These are phyloP conservation scores for Biston stratarius DNA, from an alignment of 2,888 invertebrate genomes.

Conservation along the genomic window DNA sequence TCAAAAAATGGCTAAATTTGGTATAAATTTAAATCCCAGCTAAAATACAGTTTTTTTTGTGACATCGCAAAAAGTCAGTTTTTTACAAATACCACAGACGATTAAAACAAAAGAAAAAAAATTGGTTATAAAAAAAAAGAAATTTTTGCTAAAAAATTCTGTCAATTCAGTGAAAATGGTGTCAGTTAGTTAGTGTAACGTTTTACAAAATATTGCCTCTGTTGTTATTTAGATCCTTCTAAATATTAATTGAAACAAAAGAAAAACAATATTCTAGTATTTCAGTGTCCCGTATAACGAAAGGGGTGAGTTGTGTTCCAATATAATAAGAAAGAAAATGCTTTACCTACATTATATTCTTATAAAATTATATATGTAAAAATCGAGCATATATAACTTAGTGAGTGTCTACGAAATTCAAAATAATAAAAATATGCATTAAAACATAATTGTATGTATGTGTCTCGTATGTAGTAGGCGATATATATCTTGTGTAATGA, in stretches of 20 bases:
- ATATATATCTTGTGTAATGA: conserved; percentile 61
- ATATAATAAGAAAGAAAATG: conserved; percentile 79
- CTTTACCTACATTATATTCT: conserved; percentile 86
- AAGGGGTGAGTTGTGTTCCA: conserved; percentile 81
- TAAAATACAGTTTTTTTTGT: too few species aligned
- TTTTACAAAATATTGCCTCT: conserved; percentile 65
- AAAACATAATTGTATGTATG: conserved; percentile 66
- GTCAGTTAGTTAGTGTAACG: conserved; percentile 77
- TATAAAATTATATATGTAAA: conserved; percentile 85
- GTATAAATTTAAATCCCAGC: too few species aligned
- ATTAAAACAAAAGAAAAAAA: conserved; percentile 57
- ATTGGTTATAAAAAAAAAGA: conserved; percentile 55
- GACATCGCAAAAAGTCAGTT: not conserved
- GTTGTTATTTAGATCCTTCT: conserved; percentile 72
- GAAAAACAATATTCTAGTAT: conserved; percentile 71
- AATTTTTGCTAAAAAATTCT: conserved; percentile 66
- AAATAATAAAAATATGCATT: conserved; percentile 64
- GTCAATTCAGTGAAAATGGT: conserved; percentile 83
- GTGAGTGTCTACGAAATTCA: conserved; percentile 83
- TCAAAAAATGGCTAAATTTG: too few species aligned
- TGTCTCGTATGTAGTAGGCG: conserved; percentile 79
- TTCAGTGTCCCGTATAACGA: conserved; percentile 75
- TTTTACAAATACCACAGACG: conserved; percentile 62
- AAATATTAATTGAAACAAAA: conserved; percentile 69
- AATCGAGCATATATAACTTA: conserved; percentile 78